A percentile compares a stretch with the other conserved stretches of the same genome.
phyloP scores from a whole-genome alignment of 2,113 vertebrate genomes.

The Gopherus evgoodei region DNA sequence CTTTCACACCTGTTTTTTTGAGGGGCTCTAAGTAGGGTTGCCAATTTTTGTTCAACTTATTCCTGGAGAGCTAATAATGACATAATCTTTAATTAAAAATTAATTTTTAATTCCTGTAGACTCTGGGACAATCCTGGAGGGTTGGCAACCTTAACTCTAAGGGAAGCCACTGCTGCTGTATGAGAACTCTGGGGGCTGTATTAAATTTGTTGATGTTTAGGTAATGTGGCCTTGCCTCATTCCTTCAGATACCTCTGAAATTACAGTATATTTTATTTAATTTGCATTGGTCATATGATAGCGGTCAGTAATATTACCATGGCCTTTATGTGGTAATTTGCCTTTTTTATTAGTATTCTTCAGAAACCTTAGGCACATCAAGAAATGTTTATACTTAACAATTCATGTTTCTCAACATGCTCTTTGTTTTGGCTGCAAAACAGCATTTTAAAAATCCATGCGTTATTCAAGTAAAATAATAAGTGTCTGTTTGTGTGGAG shows the following conservation, averaged over 20 bases:
- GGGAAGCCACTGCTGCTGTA: background rate
- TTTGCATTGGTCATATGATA: background rate
- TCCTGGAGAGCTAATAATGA: too few relatives aligned
- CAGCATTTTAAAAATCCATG: background rate
- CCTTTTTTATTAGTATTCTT: background rate
- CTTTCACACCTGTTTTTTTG: background rate
- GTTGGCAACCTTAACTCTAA: background rate
- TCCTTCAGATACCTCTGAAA: background rate
- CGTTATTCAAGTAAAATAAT: conserved; percentile 15
- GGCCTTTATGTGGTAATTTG: background rate
- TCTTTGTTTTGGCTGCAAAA: conserved; percentile 32
- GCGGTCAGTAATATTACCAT: background rate
- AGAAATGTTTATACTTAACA: conserved; percentile 19
- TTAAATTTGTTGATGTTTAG: background rate
- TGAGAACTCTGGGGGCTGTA: background rate
- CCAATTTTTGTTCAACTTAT: too few relatives aligned
- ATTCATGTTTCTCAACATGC: background rate
- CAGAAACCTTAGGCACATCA: background rate
- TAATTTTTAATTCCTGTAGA: too few relatives aligned
- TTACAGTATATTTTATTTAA: background rate
- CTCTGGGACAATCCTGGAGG: too few relatives aligned
- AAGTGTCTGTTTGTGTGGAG: background rate
- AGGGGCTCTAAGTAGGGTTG: background rate
- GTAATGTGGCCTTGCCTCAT: background rate
- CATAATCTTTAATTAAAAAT: too few relatives aligned